A percentile compares a stretch with the other conserved stretches of the same genome.
These are phyloP conservation scores for Hystrix cristata DNA, from an alignment of 2,113 vertebrate species.

Conservation along the genomic window DNA sequence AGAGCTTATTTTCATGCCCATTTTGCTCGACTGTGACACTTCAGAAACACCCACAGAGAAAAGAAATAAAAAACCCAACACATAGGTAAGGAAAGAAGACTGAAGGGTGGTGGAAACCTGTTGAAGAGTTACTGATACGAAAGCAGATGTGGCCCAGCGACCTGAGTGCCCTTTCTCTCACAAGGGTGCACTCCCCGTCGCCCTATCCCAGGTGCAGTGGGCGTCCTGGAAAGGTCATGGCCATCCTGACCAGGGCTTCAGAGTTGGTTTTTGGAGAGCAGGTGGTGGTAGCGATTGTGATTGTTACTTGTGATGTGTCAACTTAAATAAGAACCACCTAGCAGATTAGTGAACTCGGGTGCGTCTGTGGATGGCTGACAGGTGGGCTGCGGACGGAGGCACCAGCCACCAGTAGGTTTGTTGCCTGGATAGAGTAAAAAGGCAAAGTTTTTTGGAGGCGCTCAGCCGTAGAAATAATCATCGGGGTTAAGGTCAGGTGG, in stretches of 20 bases:
- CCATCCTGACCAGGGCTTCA: background rate
- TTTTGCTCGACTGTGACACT: background rate
- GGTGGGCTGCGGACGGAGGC: too few species aligned
- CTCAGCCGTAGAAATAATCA: background rate
- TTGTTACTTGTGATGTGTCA: too few species aligned
- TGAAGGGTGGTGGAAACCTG: background rate
- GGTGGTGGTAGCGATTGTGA: background rate
- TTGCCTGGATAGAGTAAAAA: too few species aligned
- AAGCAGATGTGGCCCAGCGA: background rate
- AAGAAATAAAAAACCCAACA: background rate
- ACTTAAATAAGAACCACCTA: too few species aligned
- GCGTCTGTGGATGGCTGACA: too few species aligned
- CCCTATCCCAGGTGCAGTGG: too few species aligned
- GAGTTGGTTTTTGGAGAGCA: background rate
- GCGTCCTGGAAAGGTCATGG: background rate
- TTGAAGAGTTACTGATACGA: background rate
- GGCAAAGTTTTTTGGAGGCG: too few species aligned
- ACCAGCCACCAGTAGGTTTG: too few species aligned
- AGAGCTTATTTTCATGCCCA: background rate
- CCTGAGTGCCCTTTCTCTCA: background rate
- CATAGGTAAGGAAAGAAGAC: background rate
- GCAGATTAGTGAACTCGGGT: too few species aligned
- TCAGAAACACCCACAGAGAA: constrained; percentile 42
- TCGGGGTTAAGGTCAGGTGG: background rate
- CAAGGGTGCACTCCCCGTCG: background rate